Evolutionary conservation across 2,888 invertebrate genomes (phyloP).

Genomic region (Trichogramma evanescens): DNA sequence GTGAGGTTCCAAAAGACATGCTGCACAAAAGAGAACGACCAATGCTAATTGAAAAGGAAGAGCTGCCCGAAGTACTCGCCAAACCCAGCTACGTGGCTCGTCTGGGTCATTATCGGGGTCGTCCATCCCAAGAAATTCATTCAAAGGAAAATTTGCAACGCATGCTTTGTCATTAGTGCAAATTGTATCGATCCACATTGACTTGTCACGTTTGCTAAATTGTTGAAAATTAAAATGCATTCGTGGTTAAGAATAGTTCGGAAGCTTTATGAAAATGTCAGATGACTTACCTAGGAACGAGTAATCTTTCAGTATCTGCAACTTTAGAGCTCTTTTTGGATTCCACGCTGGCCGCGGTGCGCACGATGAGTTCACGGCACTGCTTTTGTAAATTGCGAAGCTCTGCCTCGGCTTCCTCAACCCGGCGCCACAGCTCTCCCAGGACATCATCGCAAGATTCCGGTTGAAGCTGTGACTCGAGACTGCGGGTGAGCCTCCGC

Average conservation of each 20-base stretch:
- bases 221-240: background rate
- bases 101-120: conserved; percentile 51
- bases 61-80: conserved; percentile 66
- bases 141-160: conserved; percentile 10
- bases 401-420: conserved; percentile 66
- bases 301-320: conserved; percentile 19
- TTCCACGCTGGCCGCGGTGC: conserved; percentile 51
- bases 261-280: background rate
- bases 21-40: conserved; percentile 65
- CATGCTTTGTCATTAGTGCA: conserved; percentile 21
- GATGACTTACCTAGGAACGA: conserved; percentile 31
- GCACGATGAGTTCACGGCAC: conserved; percentile 59
- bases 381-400: conserved; percentile 63
- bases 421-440: conserved; percentile 60
- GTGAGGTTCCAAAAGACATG: conserved; percentile 66
- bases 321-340: conserved; percentile 30
- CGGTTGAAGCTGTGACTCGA: conserved; percentile 62
- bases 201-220: background rate
- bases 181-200: background rate
- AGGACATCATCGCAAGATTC: conserved; percentile 54
- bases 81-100: conserved; percentile 57
- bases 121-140: conserved; percentile 38
- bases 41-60: conserved; percentile 70
- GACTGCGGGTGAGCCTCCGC: conserved; percentile 59
- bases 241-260: background rate